Conservation (phyloP, 2,113 vertebrate genomes). For the Coregonus clupeaformis region DNA sequence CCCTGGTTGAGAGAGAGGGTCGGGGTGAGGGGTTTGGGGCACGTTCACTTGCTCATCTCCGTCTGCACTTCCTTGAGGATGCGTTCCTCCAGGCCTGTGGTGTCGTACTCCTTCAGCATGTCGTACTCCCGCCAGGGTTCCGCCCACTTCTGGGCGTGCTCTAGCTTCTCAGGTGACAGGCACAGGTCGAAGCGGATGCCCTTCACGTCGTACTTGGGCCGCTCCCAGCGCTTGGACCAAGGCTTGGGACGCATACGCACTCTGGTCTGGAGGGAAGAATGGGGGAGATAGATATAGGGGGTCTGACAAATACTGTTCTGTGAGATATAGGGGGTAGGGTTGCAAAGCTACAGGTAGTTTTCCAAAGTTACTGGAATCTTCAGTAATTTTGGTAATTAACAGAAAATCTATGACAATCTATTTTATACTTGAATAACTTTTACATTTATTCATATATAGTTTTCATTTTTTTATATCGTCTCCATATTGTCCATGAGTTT, state of each 20-base stretch:
- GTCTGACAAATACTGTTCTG: background rate
- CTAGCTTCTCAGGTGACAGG: conserved; percentile 73
- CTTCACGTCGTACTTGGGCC: conserved; percentile 85
- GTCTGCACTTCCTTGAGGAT: conserved; percentile 80
- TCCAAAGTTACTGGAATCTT: too few species aligned
- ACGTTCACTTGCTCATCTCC: too few species aligned
- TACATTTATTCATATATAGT: too few species aligned
- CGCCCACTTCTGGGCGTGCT: too few species aligned
- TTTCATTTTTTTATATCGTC: too few species aligned
- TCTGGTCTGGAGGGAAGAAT: conserved; percentile 70
- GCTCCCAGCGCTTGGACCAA: conserved; percentile 96
- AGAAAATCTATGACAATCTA: too few species aligned
- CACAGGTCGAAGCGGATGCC: conserved; percentile 81
- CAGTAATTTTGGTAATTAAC: too few species aligned
- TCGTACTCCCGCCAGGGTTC: conserved; percentile 90
- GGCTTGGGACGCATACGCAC: conserved; percentile 93
- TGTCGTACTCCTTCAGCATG: conserved; percentile 90
- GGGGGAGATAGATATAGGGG: background rate
- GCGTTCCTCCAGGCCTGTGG: conserved; percentile 77
- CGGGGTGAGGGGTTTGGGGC: conserved; percentile 49
- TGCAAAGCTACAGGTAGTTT: too few species aligned
- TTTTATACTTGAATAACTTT: too few species aligned
- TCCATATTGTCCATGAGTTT: too few species aligned
- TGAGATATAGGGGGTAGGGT: too few species aligned
- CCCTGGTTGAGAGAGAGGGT: conserved; percentile 16